Evolutionary conservation across 2,888 invertebrate species (phyloP), one percentile per base, ranked within the genome.

Genomic region (Drosophila anomalata): DNA sequence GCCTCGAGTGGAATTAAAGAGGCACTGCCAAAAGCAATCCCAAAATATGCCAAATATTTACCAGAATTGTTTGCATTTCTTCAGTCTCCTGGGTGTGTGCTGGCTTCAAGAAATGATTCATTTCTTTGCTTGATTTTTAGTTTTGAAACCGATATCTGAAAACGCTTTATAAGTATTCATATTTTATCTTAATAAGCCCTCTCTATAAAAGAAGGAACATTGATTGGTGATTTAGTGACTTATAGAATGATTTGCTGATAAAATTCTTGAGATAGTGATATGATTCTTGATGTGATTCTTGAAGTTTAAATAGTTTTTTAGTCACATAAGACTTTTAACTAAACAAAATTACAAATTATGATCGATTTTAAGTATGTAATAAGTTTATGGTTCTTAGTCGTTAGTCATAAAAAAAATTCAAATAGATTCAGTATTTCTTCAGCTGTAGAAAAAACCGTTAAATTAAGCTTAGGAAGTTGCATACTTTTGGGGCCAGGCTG

Each of bases 1-100:
- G 7, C 20, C 8, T 29, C 29, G 26, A 53, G 63, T 52, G 31
- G 65, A 57, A 68, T 73, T 54, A 65, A 81, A 69, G 73, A 76
- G 69, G 70, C 72, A 67, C 58, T 86, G 78, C 83, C 85, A 85
- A 78, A 79, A 82, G 74, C 69, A 67, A 76, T 75, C 51, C 69
- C 36, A 68, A 74, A 79, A 84, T 66, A 81, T 84, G 87, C 69
- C 79, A 87, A 82, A 81, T 81, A 87, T 87, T 82, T 81, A 75
- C 65, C 67, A 65, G 11, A 76, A 63, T 75, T 76, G 65, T 81
- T 80, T 81, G 63, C 59, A 57, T 39, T 58, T 63, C 50, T 20
- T 72, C 67, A 44, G 53, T 4, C 4, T 7, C 33, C 14, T 67
- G 73, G 62, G 56, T 61, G 66, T 48, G 69, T 42, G 26, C 36